Evolutionary conservation across 2,797 vertebrate genomes (phyloP).

Genomic region (Eupleurogrammus muticus): DNA sequence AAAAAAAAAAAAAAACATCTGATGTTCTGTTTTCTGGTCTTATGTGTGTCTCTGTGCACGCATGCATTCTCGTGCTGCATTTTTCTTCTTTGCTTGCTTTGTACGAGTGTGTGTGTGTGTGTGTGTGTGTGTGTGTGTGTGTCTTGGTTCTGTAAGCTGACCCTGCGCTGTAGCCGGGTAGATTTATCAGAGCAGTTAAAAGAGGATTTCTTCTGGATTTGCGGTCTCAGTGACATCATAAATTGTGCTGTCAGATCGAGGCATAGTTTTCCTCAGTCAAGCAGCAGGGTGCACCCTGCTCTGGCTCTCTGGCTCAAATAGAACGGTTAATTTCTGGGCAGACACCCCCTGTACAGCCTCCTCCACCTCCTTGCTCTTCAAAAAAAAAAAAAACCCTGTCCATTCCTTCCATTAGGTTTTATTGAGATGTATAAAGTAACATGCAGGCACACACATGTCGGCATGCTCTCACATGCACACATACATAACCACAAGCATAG

Average conservation of each 20-base stretch:
- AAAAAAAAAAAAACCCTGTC: constrained; percentile 73
- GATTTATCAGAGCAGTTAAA: constrained; percentile 84
- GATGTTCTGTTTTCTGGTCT: constrained; percentile 51
- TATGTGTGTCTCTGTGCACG: constrained; percentile 40
- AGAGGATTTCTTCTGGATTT: constrained; percentile 83
- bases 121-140: constrained; percentile 36
- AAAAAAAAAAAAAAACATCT: constrained; percentile 43
- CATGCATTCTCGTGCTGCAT: constrained; percentile 16
- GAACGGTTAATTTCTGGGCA: constrained; percentile 74
- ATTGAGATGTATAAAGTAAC: constrained; percentile 86
- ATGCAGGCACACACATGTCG: constrained; percentile 66
- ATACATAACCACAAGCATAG: constrained; percentile 59
- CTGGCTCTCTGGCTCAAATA: constrained; percentile 69
- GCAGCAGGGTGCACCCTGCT: constrained; percentile 77
- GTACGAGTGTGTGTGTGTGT: background rate
- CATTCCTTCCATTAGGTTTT: constrained; percentile 81
- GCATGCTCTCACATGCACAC: constrained; percentile 61
- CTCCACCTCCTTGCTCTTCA: constrained; percentile 58
- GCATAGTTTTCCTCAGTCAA: constrained; percentile 80
- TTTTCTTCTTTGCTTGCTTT: constrained; percentile 40
- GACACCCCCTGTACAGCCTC: constrained; percentile 54
- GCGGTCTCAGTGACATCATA: constrained; percentile 81
- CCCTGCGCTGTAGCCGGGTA: constrained; percentile 61
- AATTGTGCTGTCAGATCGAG: constrained; percentile 80
- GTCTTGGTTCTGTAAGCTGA: constrained; percentile 73